These are phyloP conservation scores for Malurus melanocephalus DNA, from an alignment of 2,113 vertebrate species.

Conservation along the genomic window DNA sequence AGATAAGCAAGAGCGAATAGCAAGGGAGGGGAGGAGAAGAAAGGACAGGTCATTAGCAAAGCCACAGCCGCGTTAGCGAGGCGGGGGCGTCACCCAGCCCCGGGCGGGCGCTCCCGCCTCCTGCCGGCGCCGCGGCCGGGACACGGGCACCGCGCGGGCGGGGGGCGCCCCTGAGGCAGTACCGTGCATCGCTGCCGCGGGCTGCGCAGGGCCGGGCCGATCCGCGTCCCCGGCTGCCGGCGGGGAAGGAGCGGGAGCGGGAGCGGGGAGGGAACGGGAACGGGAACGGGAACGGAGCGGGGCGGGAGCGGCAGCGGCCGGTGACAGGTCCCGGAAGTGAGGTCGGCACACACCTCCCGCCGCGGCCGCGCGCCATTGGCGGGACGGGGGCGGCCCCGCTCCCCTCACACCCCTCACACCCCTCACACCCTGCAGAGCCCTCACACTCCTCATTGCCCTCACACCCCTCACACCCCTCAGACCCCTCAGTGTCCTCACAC, in stretches of 20 bases:
- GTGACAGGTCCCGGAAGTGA: slow-evolving; percentile 51
- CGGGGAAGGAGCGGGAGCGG: neutral
- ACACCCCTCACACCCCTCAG: too few species aligned
- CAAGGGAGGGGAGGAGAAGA: neutral
- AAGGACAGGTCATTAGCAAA: neutral
- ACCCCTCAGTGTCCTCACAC: too few species aligned
- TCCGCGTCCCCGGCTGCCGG: neutral
- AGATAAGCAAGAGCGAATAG: neutral
- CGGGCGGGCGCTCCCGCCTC: neutral
- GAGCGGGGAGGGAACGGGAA: neutral
- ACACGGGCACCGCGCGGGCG: neutral
- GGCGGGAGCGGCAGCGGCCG: neutral
- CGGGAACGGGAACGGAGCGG: neutral
- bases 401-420: neutral
- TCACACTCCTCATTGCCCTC: too few species aligned
- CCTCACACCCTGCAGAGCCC: too few species aligned
- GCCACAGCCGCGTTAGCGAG: neutral
- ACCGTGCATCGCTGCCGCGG: neutral
- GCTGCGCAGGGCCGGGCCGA: neutral
- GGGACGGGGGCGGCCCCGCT: neutral
- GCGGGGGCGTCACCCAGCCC: neutral
- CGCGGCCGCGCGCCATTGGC: neutral
- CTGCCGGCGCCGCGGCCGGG: neutral
- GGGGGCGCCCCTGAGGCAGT: neutral
- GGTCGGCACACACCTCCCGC: slow-evolving; percentile 41